Percentiles rank a stretch among this genome's conserved stretches.
Evolutionary conservation across 2,797 vertebrate species (phyloP).

Genomic region (Peromyscus melanophrys): DNA sequence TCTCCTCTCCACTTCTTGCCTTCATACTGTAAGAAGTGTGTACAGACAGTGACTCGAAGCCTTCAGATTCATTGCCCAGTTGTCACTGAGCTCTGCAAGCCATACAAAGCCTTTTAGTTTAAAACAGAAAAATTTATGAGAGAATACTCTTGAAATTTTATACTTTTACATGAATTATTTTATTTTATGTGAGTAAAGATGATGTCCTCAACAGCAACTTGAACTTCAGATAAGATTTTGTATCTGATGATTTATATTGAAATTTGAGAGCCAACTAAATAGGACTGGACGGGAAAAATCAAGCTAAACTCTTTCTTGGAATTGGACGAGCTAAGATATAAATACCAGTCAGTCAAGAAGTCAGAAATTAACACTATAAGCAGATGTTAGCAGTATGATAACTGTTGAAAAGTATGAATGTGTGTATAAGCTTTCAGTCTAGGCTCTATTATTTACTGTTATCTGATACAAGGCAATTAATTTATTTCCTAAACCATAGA

Average conservation of each 20-base stretch:
- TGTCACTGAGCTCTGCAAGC: background rate
- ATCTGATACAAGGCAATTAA: background rate
- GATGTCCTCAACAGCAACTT: background rate
- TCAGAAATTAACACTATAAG: background rate
- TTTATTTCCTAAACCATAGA: background rate
- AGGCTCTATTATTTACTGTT: background rate
- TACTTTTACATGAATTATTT: conserved; percentile 6
- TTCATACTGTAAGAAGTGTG: background rate
- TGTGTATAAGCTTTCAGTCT: background rate
- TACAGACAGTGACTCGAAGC: background rate
- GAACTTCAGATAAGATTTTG: background rate
- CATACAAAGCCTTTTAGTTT: background rate
- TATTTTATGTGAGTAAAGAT: background rate
- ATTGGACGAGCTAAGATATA: background rate
- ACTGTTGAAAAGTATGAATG: background rate
- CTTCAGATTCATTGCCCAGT: background rate
- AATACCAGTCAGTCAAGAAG: background rate
- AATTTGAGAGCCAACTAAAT: background rate
- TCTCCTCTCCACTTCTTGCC: background rate
- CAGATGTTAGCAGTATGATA: background rate
- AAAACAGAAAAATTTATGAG: conserved; percentile 11
- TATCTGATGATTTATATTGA: background rate
- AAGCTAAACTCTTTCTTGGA: background rate
- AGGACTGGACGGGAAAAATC: background rate
- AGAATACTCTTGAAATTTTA: background rate